Conservation (phyloP, 2,113 vertebrate genomes). For the Carlito syrichta region DNA sequence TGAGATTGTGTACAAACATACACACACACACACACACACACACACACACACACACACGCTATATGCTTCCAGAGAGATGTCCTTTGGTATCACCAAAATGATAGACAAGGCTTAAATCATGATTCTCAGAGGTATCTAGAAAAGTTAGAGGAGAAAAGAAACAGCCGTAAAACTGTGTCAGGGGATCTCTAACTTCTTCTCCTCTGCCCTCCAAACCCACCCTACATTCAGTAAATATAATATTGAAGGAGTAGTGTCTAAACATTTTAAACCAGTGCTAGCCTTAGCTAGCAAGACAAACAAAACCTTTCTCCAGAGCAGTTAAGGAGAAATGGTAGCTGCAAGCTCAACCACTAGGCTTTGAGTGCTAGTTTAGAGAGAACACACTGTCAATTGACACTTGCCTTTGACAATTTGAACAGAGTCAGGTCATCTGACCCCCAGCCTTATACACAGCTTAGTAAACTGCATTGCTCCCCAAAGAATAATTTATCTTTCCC, state of each 20-base stretch:
- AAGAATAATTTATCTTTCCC: slow-evolving; percentile 75
- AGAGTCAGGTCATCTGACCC: slow-evolving; percentile 66
- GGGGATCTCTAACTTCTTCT: background rate
- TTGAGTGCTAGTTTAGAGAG: slow-evolving; percentile 34
- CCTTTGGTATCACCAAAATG: background rate
- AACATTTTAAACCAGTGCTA: background rate
- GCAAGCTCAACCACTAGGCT: background rate
- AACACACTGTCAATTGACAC: slow-evolving; percentile 62
- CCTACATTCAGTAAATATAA: background rate
- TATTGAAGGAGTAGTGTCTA: background rate
- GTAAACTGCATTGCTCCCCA: slow-evolving; percentile 73
- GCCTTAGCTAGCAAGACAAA: background rate
- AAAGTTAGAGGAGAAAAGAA: background rate
- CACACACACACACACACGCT: background rate
- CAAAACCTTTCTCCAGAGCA: background rate
- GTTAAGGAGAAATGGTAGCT: background rate
- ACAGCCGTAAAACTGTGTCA: background rate
- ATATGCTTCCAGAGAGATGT: background rate
- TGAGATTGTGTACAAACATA: background rate
- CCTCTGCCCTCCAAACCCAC: background rate
- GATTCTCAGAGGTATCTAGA: background rate
- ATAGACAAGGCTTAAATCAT: background rate
- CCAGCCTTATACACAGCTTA: slow-evolving; percentile 64
- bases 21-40: background rate
- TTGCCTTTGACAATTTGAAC: slow-evolving; percentile 67